These are phyloP conservation scores for Odiellus spinosus DNA, from an alignment of 2,888 invertebrate genomes.

Conservation along the genomic window DNA sequence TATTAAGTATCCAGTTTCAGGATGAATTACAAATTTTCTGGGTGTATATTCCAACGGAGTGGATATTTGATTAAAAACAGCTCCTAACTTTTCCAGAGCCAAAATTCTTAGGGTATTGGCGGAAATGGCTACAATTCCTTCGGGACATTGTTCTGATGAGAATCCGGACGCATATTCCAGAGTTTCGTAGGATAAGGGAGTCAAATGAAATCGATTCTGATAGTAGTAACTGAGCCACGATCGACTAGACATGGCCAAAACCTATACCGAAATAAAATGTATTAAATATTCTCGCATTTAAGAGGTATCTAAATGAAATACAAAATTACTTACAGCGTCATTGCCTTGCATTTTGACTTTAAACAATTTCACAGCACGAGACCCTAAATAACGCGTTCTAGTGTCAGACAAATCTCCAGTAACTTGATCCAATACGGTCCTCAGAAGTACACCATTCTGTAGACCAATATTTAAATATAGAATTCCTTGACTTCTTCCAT, in stretches of 20 bases:
- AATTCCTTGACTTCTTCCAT: conserved; percentile 45
- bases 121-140: conserved; percentile 97
- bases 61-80: conserved; percentile 78
- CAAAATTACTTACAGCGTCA: conserved; percentile 61
- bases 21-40: conserved; percentile 79
- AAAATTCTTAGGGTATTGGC: conserved; percentile 88
- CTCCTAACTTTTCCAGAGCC: conserved; percentile 92
- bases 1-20: conserved; percentile 73
- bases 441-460: conserved; percentile 39
- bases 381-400: conserved; percentile 88
- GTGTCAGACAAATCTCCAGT: conserved; percentile 90
- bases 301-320: background rate
- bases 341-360: conserved; percentile 87
- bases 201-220: conserved; percentile 85
- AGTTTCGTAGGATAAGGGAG: conserved; percentile 88
- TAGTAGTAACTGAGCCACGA: conserved; percentile 98
- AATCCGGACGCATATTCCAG: conserved; percentile 96
- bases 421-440: conserved; percentile 39
- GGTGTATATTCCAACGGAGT: conserved; percentile 91
- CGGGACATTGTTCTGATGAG: conserved; percentile 86
- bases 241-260: conserved; percentile 90
- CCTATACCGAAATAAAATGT: conserved; percentile 25
- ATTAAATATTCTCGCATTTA: background rate
- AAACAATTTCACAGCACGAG: conserved; percentile 87
- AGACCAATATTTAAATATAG: conserved; percentile 92